Base-by-base conservation (phyloP, 1,140 invertebrate species). In the Eriosoma lanigerum region DNA sequence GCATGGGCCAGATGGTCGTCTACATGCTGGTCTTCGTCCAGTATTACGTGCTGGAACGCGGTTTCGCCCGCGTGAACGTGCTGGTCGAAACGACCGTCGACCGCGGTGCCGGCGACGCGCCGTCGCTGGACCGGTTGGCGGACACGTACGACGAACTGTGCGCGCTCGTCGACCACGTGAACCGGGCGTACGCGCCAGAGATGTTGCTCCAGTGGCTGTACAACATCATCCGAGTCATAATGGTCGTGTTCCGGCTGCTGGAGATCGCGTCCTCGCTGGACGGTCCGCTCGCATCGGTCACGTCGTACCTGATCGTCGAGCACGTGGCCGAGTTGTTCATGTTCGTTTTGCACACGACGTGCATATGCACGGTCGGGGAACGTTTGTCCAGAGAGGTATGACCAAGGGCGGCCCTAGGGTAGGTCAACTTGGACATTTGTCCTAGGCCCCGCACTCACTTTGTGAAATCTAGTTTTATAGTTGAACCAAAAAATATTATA, bases 191-290 rank as follows among this genome's bases (percentile, higher is more conserved):
- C 52, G 54, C n/a, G 15, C 32, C 73, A 17, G 73, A 58, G 1
- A 58, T 76, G 73, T n/a, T 76, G 9, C 5, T 76, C 13, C 54
- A 76, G 54, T 76, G 73, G 73, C n/a, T 21, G n/a, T 76, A 76
- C 52, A 76, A 58, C 32, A 60, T 76, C 21, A 6, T 58, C n/a
- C 52, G 73, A 9, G 26, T 76, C 52, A 44, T 76, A 1, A 76
- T 76, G 73, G 54, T 58, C 54, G 32, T 76, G 29, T 56, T 76
- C 52, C 38, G 73, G 9, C 29, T 58, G 52, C 5, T 24, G 19
- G 73, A 58, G 32, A 17, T 38, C 6, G 26, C 3, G 52, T 32
- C 32, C n/a, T 12, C 52, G 6, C 48, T 24, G 52, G 15, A 44
- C 13, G 21, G 54, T 0, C 32, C 54, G 2, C 12, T 21, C 1